Conservation (phyloP, 2,888 invertebrate genomes). For the Liodrosophila aerea region DNA sequence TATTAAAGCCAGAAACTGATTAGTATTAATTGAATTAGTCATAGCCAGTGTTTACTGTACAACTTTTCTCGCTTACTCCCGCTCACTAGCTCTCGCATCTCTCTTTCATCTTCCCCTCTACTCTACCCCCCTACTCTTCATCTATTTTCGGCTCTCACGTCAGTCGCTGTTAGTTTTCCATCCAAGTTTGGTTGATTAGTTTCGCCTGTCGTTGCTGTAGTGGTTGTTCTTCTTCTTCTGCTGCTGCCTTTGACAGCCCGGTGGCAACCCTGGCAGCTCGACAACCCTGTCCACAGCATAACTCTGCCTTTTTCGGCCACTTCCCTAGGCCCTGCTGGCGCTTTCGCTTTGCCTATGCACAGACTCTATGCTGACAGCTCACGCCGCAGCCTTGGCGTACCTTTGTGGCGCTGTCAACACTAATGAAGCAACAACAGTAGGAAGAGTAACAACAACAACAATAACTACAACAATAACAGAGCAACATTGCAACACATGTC, state of each 20-base stretch:
- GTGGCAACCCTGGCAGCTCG: no score
- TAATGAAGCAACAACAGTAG: slow-evolving; percentile 58
- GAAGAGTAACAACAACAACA: slow-evolving; percentile 11
- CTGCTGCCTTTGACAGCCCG: slow-evolving; percentile 1
- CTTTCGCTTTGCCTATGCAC: background rate
- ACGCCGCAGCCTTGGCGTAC: slow-evolving; percentile 43
- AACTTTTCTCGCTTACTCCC: no score
- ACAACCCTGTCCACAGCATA: no score
- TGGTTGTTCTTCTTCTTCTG: background rate
- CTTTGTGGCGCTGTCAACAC: slow-evolving; percentile 64
- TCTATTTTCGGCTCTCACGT: background rate
- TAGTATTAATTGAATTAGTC: background rate
- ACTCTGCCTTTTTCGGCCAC: background rate
- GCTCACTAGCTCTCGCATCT: no score
- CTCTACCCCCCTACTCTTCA: background rate
- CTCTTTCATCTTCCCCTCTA: no score
- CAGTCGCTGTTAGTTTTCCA: slow-evolving; percentile 4
- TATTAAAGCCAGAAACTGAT: background rate
- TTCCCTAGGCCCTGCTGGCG: slow-evolving; percentile 4
- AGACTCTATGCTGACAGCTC: slow-evolving; percentile 40
- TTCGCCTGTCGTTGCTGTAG: slow-evolving; percentile 23
- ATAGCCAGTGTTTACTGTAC: no score
- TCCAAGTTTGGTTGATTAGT: slow-evolving; percentile 28
- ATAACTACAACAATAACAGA: slow-evolving; percentile 19
- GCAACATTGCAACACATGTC: slow-evolving; percentile 44